Base-by-base conservation (phyloP, 2,113 vertebrate species). In the Malurus alboscapulatus region DNA sequence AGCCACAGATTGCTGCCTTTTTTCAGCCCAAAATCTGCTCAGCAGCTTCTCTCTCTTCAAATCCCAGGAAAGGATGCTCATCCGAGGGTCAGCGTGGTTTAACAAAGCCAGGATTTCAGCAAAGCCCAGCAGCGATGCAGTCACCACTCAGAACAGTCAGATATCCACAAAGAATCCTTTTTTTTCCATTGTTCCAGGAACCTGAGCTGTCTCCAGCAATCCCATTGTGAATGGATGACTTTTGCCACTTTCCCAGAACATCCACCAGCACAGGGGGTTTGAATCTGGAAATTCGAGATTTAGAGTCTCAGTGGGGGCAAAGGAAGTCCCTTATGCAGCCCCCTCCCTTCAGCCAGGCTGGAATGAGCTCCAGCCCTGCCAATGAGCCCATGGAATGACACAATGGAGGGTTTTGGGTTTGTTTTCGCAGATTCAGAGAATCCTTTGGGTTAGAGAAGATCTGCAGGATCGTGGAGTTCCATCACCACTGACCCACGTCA, bases 121-220 rank as follows among this genome's bases (percentile, higher is more conserved):
- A 96, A 77, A n/a, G 42, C 93, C 95, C 85, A 74, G 73, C 45
- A 96, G 86, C 86, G 90, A 84, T 71, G 65, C 87, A 87, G 54
- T 95, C 94, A 90, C 91, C 94, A 65, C 87, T 91, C 84, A 82
- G 90, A 79, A 92, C 54, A 87, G 87, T 30, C 90, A 93, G 92
- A 95, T 91, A 82, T 65, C 62, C 93, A 93, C 92, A 93, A 84
- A 88, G 68, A 62, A 84, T 51, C 54, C 94, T 86, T 67, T 93
- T 67, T 93, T 87, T 86, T 83, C 86, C 86, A 65, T 90, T 94
- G 57, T 95, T 90, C 94, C 96, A 96, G 48, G 94, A 90, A 95
- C 73, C 66, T 93, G 92, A 88, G 91, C 92, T 95, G 95, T 96
- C 96, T 94, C 96, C 87, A 94, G 88, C 91, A 94, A 93, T 94